Conservation (phyloP, 2,888 invertebrate genomes). For the Eupeodes luniger region DNA sequence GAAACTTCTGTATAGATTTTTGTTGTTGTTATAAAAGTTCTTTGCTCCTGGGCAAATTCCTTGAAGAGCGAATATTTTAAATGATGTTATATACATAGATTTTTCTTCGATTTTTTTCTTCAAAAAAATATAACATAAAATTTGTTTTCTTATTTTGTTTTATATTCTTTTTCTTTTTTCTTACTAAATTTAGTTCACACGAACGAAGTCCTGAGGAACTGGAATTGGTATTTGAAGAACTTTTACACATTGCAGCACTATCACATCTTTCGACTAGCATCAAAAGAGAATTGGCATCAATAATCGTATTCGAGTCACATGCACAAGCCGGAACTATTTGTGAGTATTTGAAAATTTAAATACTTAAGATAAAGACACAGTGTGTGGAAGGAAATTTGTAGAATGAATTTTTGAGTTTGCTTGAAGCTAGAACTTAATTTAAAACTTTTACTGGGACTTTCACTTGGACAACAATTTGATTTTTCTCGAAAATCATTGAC, state of each 20-base stretch:
- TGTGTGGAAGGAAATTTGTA: not conserved
- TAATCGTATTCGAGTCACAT: conserved; percentile 92
- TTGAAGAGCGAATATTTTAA: conserved; percentile 36
- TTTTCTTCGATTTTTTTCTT: conserved; percentile 15
- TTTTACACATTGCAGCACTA: conserved; percentile 92
- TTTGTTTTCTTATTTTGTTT: not conserved
- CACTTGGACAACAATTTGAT: no score
- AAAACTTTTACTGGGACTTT: no score
- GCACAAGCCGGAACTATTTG: conserved; percentile 90
- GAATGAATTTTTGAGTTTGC: not conserved
- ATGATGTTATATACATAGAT: conserved; percentile 17
- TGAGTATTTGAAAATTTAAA: conserved; percentile 84
- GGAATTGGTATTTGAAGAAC: conserved; percentile 92
- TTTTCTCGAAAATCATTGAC: no score
- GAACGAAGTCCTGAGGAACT: conserved; percentile 91
- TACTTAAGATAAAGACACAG: not conserved
- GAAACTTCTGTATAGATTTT: not conserved
- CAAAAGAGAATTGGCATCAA: conserved; percentile 91
- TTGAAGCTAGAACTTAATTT: not conserved
- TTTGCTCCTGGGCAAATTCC: not conserved
- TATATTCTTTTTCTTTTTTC: conserved; percentile 25
- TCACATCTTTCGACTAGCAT: conserved; percentile 92
- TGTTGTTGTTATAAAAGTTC: conserved; percentile 11
- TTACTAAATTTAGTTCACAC: conserved; percentile 86
- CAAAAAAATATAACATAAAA: not conserved